Evolutionary conservation across 2,797 vertebrate genomes (phyloP).

Genomic region (Diplodus puntazzo): DNA sequence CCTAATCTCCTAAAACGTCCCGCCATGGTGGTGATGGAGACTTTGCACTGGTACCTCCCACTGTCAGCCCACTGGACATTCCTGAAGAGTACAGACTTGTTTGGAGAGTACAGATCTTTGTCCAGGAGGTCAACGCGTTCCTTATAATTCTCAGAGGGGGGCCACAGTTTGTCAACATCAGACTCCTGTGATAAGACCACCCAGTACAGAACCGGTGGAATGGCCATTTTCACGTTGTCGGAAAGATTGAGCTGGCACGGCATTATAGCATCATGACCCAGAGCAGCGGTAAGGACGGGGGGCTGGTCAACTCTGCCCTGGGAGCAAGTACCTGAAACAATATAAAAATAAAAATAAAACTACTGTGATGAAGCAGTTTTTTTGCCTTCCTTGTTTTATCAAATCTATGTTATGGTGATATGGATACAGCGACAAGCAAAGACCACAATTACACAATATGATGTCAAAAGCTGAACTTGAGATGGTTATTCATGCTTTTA

Average conservation of each 20-base stretch:
- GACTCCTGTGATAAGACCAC: rapidly evolving
- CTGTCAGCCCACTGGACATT: constrained; percentile 67
- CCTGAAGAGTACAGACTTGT: constrained; percentile 64
- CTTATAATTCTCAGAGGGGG: background rate
- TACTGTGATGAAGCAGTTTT: background rate
- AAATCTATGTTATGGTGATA: too few species aligned
- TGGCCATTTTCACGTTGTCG: background rate
- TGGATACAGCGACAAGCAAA: background rate
- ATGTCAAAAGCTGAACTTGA: too few species aligned
- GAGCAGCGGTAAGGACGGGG: constrained; percentile 45
- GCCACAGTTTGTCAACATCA: background rate
- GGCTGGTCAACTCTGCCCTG: constrained; percentile 57
- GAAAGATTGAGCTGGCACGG: constrained; percentile 56
- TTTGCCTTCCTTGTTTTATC: background rate
- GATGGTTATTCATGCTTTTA: too few species aligned
- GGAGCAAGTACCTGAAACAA: constrained; percentile 45
- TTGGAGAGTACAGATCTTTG: background rate
- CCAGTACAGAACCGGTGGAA: constrained; percentile 64
- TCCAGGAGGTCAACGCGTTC: constrained; percentile 47
- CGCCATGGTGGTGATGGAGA: constrained; percentile 35
- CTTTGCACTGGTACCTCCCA: constrained; percentile 68
- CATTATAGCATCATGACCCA: constrained; percentile 44
- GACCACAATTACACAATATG: too few species aligned
- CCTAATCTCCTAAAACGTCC: constrained; percentile 30
- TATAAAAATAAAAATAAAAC: background rate